Base-by-base conservation (phyloP, 2,113 vertebrate species). In the Periophthalmodon schlosseri region DNA sequence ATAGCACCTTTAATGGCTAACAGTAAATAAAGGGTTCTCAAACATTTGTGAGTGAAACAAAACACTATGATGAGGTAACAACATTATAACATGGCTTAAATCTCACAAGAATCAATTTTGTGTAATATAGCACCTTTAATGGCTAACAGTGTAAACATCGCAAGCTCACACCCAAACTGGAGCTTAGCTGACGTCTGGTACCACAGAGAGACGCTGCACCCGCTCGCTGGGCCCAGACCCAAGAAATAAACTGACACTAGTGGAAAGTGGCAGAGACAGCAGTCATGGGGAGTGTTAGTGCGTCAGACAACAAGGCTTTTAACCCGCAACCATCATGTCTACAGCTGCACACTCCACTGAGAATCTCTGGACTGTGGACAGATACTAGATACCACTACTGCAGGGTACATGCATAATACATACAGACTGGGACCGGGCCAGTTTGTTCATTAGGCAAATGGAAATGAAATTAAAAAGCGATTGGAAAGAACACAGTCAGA, bases 131-230 rank as follows among this genome's bases (percentile, higher is more conserved):
- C 28, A 28, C 2, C 28, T 28, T 28, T 28, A 54, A 67, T 72
- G 80, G 77, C 85, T 87, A 86, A 86, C 68, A 74, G 73, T 72
- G 66, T 70, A 86, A 77, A 87, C 74, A 76, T 52, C 70, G 56
- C 36, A 77, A 65, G 66, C 70, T 84, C 77, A 86, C 86, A 86
- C 84, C 79, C 86, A 85, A 67, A 61, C 73, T 71, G 70, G 75
- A 73, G 75, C 79, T 73, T 14, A 34, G 81, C 56, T 57, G 56
- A 13, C 57, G 78, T 81, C 77, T 74, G 87, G 85, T 72, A 79
- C 85, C 83, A 64, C 76, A 80, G 74, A 61, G 20, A 57, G 58
- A 83, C 50, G 77, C 84, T 84, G 84, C 83, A 73, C 16, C 58
- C 1, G 66, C 73, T n/a, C 70, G 57, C 52, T 23, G 74, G 2